Evolutionary conservation across 2,888 invertebrate species (phyloP).

Genomic region (Netelia fuscicornis): DNA sequence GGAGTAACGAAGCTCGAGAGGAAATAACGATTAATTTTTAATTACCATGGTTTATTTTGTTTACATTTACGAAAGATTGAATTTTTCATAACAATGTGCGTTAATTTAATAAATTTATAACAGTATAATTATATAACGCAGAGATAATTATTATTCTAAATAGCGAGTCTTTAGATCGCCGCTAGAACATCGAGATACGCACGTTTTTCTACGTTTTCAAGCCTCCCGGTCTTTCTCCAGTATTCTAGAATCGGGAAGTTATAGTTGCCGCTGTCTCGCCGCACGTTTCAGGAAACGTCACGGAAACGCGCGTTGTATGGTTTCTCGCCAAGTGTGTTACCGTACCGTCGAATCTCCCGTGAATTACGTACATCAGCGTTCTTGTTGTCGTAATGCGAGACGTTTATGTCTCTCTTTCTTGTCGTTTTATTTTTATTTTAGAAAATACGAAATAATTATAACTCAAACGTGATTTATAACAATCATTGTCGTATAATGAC

Average conservation of each 20-base stretch:
- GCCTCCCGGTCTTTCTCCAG: conserved; percentile 12
- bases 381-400: conserved; percentile 25
- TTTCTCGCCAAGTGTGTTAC: conserved; percentile 3
- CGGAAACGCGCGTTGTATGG: conserved; percentile 27
- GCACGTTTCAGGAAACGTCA: conserved; percentile 43
- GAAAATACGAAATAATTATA: conserved; percentile 21
- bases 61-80: background rate
- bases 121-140: conserved; percentile 18
- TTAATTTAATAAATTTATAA: background rate
- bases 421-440: background rate
- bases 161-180: background rate
- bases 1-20: too few species aligned
- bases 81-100: background rate
- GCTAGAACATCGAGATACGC: background rate
- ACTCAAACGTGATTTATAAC: conserved; percentile 5
- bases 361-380: background rate
- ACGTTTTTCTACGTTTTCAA: background rate
- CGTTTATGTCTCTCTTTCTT: background rate
- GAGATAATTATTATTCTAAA: background rate
- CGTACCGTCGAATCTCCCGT: background rate
- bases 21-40: too few species aligned
- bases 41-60: too few species aligned
- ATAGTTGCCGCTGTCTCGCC: conserved; percentile 7
- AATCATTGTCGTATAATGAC: conserved; percentile 25
- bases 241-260: conserved; percentile 42